These are phyloP conservation scores for Ganaspis brasiliensis DNA, from an alignment of 2,888 invertebrate species.

Conservation along the genomic window DNA sequence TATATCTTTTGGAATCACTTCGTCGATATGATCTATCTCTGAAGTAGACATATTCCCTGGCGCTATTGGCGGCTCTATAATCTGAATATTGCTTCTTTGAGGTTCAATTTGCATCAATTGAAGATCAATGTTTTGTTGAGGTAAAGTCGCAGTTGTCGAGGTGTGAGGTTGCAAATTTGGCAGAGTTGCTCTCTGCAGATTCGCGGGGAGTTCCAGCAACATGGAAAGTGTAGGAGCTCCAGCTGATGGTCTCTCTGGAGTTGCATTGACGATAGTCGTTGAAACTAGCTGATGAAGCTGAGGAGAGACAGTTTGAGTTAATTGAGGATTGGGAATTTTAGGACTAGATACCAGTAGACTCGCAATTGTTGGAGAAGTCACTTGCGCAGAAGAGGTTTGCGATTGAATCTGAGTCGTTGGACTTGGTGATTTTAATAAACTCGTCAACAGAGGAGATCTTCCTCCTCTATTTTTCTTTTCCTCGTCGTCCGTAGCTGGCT, in stretches of 20 bases:
- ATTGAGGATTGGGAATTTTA: slow-evolving; percentile 71
- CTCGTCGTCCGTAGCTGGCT: slow-evolving; percentile 74
- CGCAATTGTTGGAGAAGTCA: slow-evolving; percentile 82
- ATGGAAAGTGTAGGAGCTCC: slow-evolving; percentile 89
- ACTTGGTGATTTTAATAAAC: slow-evolving; percentile 88
- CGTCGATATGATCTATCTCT: slow-evolving; percentile 76
- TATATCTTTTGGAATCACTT: slow-evolving; percentile 76
- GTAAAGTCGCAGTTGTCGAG: slow-evolving; percentile 47
- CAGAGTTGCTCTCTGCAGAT: slow-evolving; percentile 73
- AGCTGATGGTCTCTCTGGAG: slow-evolving; percentile 83
- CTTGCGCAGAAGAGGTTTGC: slow-evolving; percentile 76
- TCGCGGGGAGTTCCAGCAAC: slow-evolving; percentile 83
- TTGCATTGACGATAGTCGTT: slow-evolving; percentile 77
- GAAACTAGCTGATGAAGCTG: slow-evolving; percentile 82
- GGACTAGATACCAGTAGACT: slow-evolving; percentile 81
- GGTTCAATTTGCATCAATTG: slow-evolving; percentile 53
- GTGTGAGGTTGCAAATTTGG: slow-evolving; percentile 63
- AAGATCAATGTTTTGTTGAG: slow-evolving; percentile 60
- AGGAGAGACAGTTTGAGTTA: slow-evolving; percentile 77
- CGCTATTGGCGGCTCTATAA: slow-evolving; percentile 46
- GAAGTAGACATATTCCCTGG: slow-evolving; percentile 65
- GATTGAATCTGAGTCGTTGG: slow-evolving; percentile 79
- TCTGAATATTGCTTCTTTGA: slow-evolving; percentile 56
- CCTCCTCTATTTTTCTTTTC: slow-evolving; percentile 73
- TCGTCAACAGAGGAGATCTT: slow-evolving; percentile 88